These are phyloP conservation scores for Heterodera schachtii DNA, from an alignment of 1,140 invertebrate genomes.

Conservation along the genomic window DNA sequence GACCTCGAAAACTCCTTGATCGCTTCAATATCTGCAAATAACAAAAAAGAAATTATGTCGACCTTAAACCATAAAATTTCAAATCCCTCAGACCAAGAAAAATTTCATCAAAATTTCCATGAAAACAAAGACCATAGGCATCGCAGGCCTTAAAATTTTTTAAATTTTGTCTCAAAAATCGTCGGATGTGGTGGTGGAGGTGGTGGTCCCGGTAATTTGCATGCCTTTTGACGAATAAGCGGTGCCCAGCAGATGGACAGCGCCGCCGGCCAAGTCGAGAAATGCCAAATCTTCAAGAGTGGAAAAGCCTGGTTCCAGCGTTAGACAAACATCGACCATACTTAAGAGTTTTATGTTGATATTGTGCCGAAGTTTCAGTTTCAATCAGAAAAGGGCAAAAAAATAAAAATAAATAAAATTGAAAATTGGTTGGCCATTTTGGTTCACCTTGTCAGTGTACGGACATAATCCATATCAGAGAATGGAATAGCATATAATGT, in stretches of 20 bases:
- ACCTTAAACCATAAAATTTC: too few relatives aligned
- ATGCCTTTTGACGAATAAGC: constrained; percentile 32
- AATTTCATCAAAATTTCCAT: too few relatives aligned
- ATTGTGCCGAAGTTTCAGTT: constrained; percentile 13
- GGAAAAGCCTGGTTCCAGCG: constrained; percentile 53
- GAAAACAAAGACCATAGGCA: too few relatives aligned
- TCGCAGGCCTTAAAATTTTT: too few relatives aligned
- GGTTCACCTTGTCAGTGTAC: constrained; percentile 5
- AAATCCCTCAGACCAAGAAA: too few relatives aligned
- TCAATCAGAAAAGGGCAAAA: background rate
- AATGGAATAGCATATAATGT: too few relatives aligned
- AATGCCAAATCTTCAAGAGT: constrained; percentile 41
- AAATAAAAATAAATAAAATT: background rate
- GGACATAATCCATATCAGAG: constrained; percentile 22
- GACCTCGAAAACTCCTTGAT: constrained; percentile 56
- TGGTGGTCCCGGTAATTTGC: too few relatives aligned
- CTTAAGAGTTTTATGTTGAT: constrained; percentile 31
- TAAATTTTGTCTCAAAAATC: too few relatives aligned
- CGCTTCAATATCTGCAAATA: constrained; percentile 45
- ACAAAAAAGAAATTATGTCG: constrained; percentile 2
- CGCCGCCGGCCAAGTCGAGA: constrained; percentile 24
- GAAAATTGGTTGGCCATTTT: background rate
- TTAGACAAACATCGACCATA: constrained; percentile 55
- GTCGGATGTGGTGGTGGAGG: too few relatives aligned
- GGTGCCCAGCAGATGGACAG: constrained; percentile 49